These are phyloP conservation scores for Scaeva pyrastri DNA, from an alignment of 2,888 invertebrate genomes.

Conservation along the genomic window DNA sequence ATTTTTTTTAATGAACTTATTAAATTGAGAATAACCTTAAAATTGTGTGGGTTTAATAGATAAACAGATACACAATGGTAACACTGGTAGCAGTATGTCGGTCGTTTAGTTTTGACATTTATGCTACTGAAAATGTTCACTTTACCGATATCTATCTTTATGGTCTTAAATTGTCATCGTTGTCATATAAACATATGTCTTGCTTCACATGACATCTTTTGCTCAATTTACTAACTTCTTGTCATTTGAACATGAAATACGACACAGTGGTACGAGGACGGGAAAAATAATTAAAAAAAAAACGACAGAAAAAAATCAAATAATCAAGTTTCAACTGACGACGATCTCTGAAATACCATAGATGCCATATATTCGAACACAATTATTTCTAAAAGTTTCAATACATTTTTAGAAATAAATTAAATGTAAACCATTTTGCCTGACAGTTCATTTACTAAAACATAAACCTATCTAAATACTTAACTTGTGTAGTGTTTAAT, in stretches of 20 bases:
- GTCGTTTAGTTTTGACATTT: constrained; percentile 36
- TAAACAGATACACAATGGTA: constrained; percentile 40
- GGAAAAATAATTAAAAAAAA: no score
- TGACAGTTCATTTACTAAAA: no score
- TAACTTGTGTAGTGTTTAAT: no score
- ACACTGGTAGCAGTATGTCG: constrained; percentile 52
- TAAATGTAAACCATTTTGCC: no score
- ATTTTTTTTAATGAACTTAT: constrained; percentile 51
- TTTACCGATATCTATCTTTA: constrained; percentile 69
- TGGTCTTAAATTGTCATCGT: constrained; percentile 68
- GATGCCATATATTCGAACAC: no score
- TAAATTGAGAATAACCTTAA: constrained; percentile 7
- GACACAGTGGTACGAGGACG: no score
- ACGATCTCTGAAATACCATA: no score
- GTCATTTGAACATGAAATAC: constrained; percentile 66
- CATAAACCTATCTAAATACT: no score
- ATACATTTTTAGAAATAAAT: no score
- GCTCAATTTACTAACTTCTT: constrained; percentile 66
- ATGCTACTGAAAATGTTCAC: constrained; percentile 55
- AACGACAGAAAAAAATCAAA: no score
- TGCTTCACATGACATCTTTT: constrained; percentile 67
- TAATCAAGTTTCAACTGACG: no score
- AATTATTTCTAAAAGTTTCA: no score
- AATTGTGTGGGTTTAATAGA: background rate
- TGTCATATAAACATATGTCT: constrained; percentile 24